Evolutionary conservation across 1,140 invertebrate genomes (phyloP), one percentile per base, ranked within the genome.

Genomic region (Drosophila rufa): DNA sequence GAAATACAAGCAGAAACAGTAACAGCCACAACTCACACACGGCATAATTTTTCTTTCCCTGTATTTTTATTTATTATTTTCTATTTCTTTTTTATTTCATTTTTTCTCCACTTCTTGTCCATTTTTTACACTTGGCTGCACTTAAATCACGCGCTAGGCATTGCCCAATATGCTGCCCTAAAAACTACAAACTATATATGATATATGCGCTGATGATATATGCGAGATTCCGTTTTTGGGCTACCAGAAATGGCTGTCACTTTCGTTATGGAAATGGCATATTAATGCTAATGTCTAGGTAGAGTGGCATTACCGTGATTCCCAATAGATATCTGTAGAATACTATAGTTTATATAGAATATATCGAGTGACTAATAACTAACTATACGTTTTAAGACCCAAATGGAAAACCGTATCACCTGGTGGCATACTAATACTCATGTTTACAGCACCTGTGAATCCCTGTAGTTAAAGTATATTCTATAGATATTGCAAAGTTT

Each of bases 41-140:
- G 59, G 51, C 59, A 65, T 75, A 66, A 30, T 60, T 73, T 73
- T 47, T 74, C 42, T 61, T 62, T 75, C 38, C 48, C 22, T 79
- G 60, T 64, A 59, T 75, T 53, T 50, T 79, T 60, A 77, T 82
- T 77, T 82, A 71, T 79, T 87, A 66, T 68, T 79, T 48, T 73
- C 65, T 36, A 36, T 36, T 36, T 36, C 9, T 27, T 36, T 36
- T 36, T 36, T 22, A 22, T 22, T 22, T 22, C 19, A 4, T 33
- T 33, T 71, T 71, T 40, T 38, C 59, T 59, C 40, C 61, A 62
- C 64, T 64, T 74, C 75, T 75, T 65, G 53, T 84, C 43, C 73
- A 77, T 84, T 78, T 80, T 80, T 75, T 84, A 89, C 84, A 89
- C 83, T 57, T 75, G 73, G 83, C 68, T 87, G 83, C 84, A 89